Evolutionary conservation across 53 echinoderm and acorn worm genomes (phyloP).

Genomic region (Temnopleurus reevesii): DNA sequence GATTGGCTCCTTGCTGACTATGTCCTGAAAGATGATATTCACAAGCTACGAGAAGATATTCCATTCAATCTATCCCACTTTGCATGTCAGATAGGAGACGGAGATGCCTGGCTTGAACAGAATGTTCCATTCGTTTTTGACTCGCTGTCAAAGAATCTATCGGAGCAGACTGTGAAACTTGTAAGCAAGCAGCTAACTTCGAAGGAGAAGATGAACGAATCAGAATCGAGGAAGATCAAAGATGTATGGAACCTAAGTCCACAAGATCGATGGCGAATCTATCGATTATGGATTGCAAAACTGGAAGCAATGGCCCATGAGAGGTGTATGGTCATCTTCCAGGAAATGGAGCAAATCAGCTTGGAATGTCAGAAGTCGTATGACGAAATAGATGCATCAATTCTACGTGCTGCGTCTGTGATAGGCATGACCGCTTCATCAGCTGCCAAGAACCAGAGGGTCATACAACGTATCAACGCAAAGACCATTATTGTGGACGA

Average conservation of each 20-base stretch:
- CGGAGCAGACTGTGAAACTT: background rate
- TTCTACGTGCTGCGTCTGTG: constrained; percentile 55
- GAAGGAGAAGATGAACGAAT: constrained; percentile 53
- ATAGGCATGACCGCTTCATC: constrained; percentile 90
- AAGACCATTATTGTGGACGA: constrained; percentile 82
- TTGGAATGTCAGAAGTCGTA: constrained; percentile 60
- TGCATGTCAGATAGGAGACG: background rate
- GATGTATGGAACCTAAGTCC: constrained; percentile 61
- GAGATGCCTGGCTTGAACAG: constrained; percentile 4
- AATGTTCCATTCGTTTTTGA: background rate
- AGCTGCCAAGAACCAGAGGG: constrained; percentile 72
- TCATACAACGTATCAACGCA: constrained; percentile 66
- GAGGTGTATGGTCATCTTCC: background rate
- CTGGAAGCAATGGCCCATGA: background rate
- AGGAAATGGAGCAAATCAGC: background rate
- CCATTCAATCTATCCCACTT: background rate
- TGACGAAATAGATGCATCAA: constrained; percentile 46
- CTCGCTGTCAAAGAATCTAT: background rate
- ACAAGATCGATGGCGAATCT: constrained; percentile 73
- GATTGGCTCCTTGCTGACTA: background rate
- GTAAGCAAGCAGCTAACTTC: background rate
- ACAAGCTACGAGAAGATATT: background rate
- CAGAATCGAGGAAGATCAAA: background rate
- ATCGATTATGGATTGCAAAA: constrained; percentile 65
- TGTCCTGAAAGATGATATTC: background rate